These are phyloP conservation scores for Caenorhabditis zanzibari DNA, from an alignment of 2,888 invertebrate species.

Conservation along the genomic window DNA sequence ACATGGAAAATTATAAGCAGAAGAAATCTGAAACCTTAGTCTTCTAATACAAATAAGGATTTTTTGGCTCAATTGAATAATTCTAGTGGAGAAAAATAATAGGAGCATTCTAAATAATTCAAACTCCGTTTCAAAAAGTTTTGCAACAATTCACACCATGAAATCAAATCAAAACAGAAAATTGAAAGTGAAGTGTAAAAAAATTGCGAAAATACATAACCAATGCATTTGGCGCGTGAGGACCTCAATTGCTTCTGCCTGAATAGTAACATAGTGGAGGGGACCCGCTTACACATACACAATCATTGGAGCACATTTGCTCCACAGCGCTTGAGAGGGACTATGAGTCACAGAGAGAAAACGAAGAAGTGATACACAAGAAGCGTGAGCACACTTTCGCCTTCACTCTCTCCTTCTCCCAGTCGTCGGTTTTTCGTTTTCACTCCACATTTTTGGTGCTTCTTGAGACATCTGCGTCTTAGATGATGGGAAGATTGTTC, in stretches of 20 bases:
- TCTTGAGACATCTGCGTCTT: constrained; percentile 53
- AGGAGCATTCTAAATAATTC: too few species aligned
- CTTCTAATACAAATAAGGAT: too few species aligned
- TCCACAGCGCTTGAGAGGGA: constrained; percentile 20
- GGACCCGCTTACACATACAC: not conserved
- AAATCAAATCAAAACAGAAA: constrained; percentile 6
- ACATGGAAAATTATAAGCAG: too few species aligned
- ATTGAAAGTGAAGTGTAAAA: not conserved
- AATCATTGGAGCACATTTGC: constrained; percentile 55
- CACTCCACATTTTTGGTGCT: constrained; percentile 12
- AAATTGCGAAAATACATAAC: constrained; percentile 14
- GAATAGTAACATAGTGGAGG: constrained; percentile 45
- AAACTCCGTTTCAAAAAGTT: too few species aligned
- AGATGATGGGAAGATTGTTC: constrained; percentile 12
- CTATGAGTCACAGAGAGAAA: constrained; percentile 54
- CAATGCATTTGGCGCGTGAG: constrained; percentile 27
- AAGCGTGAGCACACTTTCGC: constrained; percentile 45
- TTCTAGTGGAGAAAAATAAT: too few species aligned
- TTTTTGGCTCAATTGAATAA: too few species aligned
- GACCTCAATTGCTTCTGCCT: constrained; percentile 57
- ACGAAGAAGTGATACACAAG: constrained; percentile 50
- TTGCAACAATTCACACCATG: not conserved
- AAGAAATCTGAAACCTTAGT: too few species aligned
- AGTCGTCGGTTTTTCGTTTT: constrained; percentile 37
- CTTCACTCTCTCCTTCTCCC: constrained; percentile 21